Evolutionary conservation across 2,113 vertebrate species (phyloP), one percentile per base, ranked within the genome.

Genomic region (Pseudonaja textilis): DNA sequence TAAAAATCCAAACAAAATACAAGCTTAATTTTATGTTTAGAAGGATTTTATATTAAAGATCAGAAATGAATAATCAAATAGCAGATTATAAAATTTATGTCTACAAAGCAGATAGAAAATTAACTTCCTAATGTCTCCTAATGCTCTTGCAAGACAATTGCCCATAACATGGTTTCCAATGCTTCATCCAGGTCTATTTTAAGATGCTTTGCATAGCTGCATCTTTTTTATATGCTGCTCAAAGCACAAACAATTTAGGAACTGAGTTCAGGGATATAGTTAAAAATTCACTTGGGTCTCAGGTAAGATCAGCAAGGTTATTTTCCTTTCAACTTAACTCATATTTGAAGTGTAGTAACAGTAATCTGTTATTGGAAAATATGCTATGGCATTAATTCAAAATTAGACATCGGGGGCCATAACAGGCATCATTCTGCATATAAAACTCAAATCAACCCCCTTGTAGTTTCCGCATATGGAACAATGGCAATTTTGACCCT

Each of bases 291-390:
- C 57, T 81, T 11, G 12, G 20, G 47, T 89, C 5, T 25, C 89
- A 34, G 85, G 89, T 88, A 94, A 94, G 95, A 87, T 61, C 52
- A 92, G 57, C 9, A 34, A 92, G 23, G 81, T 93, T 94, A 94
- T 93, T 94, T 52, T 91, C 1, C 22, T 93, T 95, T 91, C 52
- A 93, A 29, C 56, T 18, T 88, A 92, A 92, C 57, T 91, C 1
- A 23, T 45, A 25, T 89, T 89, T 95, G 89, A 95, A 95, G 5
- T 50, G n/a, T 85, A 64, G n/a, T 89, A 50, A 18, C 88, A 59
- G 1, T 69, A 93, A 90, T 56, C 54, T 91, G 88, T 55, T 91
- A 91, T 88, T 94, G 85, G 94, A 93, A 95, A 96, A 93, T 64
- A 87, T 0, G 4, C 1, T 52, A 23, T 8, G 90, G 74, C 91